Base-by-base conservation (phyloP, 2,797 vertebrate genomes). In the Distichodus sexfasciatus region DNA sequence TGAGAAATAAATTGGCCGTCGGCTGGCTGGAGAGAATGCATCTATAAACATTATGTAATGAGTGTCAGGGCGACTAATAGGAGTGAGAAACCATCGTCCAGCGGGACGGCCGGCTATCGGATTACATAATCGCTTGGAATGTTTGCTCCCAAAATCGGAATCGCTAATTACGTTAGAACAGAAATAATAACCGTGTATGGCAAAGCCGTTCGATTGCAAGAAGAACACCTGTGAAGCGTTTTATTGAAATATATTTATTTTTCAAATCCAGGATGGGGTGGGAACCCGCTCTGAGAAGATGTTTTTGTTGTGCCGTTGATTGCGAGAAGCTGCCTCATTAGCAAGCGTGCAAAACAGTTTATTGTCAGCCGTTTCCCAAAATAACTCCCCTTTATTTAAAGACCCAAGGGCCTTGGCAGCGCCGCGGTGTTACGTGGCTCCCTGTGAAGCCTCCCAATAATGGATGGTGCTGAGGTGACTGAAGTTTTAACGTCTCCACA, bases 321-420 rank as follows among this genome's bases (percentile, higher is more conserved):
- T 79, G 70, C 87, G 85, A 91, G 69, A 91, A 88, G 88, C 87
- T 86, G 85, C 90, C 91, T 93, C 90, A 92, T 93, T 93, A 92
- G 88, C 31, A 86, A 90, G 88, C 90, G 86, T 91, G 87, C 87
- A 88, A 86, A 90, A 87, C 90, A 90, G 91, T 90, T 90, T 92
- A 92, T 93, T 92, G 91, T 91, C 87, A 91, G 88, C 85, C 89
- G 91, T 90, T 91, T 92, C 91, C 91, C 89, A 91, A 94, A 93
- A 93, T 93, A 93, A 92, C 91, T 89, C 74, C 58, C 51, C 29
- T 91, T 93, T 87, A 90, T 92, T 93, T 92, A 88, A 90, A n/a
- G n/a, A 89, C 88, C 89, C 89, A 92, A 92, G 88, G 88, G 84
- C 89, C 84, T 92, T 93, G 90, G 90, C 91, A 90, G 83, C 81